Evolutionary conservation across 2,888 invertebrate genomes (phyloP), one percentile per base, ranked within the genome.

Genomic region (Himalopsyche kuldschensis): DNA sequence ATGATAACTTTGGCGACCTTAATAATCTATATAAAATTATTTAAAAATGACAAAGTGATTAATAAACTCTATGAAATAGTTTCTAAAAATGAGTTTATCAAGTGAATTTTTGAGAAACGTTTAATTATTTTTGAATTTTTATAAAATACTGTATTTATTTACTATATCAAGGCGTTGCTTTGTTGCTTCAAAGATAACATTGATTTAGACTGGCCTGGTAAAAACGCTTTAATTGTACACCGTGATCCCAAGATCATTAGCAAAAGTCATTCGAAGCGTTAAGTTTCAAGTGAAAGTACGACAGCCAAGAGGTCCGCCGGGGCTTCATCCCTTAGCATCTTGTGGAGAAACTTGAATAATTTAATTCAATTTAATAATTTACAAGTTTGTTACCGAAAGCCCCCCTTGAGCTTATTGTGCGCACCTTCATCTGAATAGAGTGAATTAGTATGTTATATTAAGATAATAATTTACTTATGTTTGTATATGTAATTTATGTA

Each of bases 231-330:
- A 87, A 87, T 87, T 86, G 87, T 87, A 87, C 86, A 86, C 87
- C 87, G 87, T 87, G 87, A 88, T 88, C 87, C 88, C 15, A 24
- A 69, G 69, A 69, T 69, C 69, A 87, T 87, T 86, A 88, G 87
- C 87, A 88, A 87, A 87, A 88, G 88, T 87, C 88, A 87, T 87
- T 87, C 87, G 87, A 87, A 87, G 87, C 87, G 87, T 88, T 87
- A 69, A 69, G 69, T 69, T 69, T 69, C 30, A 69, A 69, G 69
- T 69, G 69, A 69, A 69, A 76, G 76, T 35, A 80, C 69, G 82
- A 83, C 81, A 86, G 86, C 87, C 85, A 85, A 80, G 85, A 75
- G 80, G 86, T 79, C 82, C 86, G 85, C 82, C 85, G 86, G 84
- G 87, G 87, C 85, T 87, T 86, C 87, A 87, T 87, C 88, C 88